These are phyloP conservation scores for Lepidocolaptes lacrymiger DNA, from an alignment of 2,797 vertebrate genomes.

Conservation along the genomic window DNA sequence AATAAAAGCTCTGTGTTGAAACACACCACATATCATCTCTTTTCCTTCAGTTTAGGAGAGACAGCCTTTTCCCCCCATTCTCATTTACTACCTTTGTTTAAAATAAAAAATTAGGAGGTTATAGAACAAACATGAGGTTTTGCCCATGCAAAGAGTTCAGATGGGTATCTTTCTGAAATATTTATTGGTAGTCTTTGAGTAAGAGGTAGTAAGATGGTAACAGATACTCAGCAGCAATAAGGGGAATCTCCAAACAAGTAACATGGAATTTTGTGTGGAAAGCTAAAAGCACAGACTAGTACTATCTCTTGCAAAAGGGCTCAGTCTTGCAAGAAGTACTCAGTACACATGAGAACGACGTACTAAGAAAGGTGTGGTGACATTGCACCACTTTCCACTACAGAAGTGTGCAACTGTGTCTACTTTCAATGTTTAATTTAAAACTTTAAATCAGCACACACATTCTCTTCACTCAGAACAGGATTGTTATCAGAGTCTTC, in stretches of 20 bases:
- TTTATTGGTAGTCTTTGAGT: not conserved
- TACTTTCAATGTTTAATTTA: not conserved
- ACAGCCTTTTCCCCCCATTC: not conserved
- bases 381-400: not conserved
- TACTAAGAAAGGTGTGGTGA: not conserved
- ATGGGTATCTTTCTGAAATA: not conserved
- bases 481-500: not conserved
- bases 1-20: not conserved
- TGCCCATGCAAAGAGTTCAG: not conserved
- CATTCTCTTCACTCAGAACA: not conserved
- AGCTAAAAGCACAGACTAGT: not conserved
- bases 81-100: not conserved
- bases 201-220: not conserved
- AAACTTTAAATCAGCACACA: not conserved
- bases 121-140: not conserved
- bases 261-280: not conserved
- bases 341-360: accelerated
- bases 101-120: not conserved
- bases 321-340: not conserved
- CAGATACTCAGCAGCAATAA: not conserved
- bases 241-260: not conserved
- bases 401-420: not conserved
- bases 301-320: not conserved
- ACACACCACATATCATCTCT: not conserved
- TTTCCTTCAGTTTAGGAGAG: not conserved